A percentile compares a stretch with the other conserved stretches of the same genome.
Conservation (phyloP, 2,888 invertebrate genomes). For the Dolichopus griseipennis region DNA sequence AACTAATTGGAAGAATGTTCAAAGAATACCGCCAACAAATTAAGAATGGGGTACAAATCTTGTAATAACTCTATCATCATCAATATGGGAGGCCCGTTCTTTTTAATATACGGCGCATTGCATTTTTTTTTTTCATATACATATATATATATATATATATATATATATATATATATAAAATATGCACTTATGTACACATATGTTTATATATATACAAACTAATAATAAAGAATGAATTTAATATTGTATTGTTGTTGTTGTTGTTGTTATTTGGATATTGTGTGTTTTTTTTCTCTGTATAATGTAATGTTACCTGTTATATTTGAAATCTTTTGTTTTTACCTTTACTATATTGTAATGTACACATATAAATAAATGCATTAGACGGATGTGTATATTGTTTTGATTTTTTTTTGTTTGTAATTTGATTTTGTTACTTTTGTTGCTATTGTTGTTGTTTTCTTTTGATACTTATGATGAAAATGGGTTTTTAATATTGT, state of each 20-base stretch:
- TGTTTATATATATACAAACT: no score
- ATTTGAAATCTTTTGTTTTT: neutral
- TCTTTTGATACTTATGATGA: neutral
- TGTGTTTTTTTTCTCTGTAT: neutral
- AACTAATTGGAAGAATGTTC: conserved; percentile 33
- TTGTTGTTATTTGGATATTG: neutral
- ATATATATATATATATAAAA: no score
- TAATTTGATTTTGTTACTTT: no score
- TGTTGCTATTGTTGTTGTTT: neutral
- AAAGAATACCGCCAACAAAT: conserved; percentile 32
- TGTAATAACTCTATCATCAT: conserved; percentile 44
- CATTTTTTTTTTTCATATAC: no score
- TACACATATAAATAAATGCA: no score
- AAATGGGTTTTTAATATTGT: neutral
- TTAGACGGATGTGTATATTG: neutral
- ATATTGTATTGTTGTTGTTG: neutral
- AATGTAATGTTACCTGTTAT: neutral
- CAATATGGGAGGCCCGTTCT: conserved; percentile 40
- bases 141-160: neutral
- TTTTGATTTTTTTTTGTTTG: neutral
- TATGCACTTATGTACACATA: conserved; percentile 6
- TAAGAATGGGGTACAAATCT: conserved; percentile 32
- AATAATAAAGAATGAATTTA: conserved; percentile 1
- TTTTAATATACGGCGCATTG: conserved; percentile 12
- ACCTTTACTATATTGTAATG: neutral